Conservation (phyloP, 2,888 invertebrate genomes). For the Trichopoda pennipes region DNA sequence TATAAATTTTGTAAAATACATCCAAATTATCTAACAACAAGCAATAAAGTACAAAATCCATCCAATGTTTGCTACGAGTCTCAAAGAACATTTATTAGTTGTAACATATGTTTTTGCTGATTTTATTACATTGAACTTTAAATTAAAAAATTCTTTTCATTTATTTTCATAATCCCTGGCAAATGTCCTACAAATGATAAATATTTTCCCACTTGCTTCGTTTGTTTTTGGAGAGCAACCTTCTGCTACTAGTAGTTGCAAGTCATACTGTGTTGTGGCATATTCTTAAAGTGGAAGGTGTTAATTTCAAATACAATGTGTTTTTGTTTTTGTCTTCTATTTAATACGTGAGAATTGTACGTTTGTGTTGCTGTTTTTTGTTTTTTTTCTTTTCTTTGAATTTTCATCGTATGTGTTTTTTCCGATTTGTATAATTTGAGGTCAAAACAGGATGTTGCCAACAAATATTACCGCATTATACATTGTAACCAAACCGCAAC, state of each 20-base stretch:
- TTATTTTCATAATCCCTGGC: constrained; percentile 58
- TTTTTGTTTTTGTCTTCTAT: constrained; percentile 35
- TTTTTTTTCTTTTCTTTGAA: neutral
- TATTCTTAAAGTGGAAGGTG: constrained; percentile 64
- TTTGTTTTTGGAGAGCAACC: no score
- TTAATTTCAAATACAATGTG: constrained; percentile 58
- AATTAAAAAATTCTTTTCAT: constrained; percentile 61
- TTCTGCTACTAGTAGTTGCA: neutral
- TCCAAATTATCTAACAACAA: neutral
- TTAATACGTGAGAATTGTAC: constrained; percentile 35
- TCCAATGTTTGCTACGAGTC: neutral
- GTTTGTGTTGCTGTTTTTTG: constrained; percentile 12
- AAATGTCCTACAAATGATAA: constrained; percentile 64
- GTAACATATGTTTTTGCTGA: constrained; percentile 54
- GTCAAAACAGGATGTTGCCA: constrained; percentile 68
- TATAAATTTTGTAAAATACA: constrained; percentile 1
- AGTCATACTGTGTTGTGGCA: constrained; percentile 22
- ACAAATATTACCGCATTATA: constrained; percentile 66
- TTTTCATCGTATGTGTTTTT: neutral
- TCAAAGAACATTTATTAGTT: constrained; percentile 55
- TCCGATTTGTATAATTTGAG: constrained; percentile 53
- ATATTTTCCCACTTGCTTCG: constrained; percentile 19
- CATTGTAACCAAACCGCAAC: constrained; percentile 67
- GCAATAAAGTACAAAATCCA: neutral
- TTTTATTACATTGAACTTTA: constrained; percentile 67